Evolutionary conservation across 1,140 invertebrate genomes (phyloP).

Genomic region (Bactericera cockerelli): DNA sequence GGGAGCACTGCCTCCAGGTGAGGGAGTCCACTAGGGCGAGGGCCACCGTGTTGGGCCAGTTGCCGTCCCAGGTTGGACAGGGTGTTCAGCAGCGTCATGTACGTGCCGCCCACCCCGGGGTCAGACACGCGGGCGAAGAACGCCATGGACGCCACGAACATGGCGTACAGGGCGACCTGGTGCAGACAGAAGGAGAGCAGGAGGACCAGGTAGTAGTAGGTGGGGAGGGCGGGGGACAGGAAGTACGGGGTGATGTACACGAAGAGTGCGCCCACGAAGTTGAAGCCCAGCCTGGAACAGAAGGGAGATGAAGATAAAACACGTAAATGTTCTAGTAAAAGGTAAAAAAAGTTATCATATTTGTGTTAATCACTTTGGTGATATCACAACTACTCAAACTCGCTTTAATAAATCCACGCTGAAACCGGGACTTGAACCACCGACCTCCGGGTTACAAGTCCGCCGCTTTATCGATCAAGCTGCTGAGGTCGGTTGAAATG

Average conservation of each 20-base stretch:
- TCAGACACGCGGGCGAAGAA: conserved; percentile 81
- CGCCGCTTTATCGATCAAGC: no score
- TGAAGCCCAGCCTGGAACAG: conserved; percentile 50
- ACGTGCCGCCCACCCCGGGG: conserved; percentile 88
- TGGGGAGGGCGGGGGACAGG: neutral
- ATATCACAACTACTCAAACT: no score
- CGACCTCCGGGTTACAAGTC: no score
- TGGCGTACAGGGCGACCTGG: conserved; percentile 53
- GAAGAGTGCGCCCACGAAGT: conserved; percentile 5
- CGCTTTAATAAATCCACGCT: no score
- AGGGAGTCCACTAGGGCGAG: conserved; percentile 84
- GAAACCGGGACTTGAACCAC: no score
- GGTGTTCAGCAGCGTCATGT: conserved; percentile 98
- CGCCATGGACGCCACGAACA: conserved; percentile 69
- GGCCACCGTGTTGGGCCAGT: conserved; percentile 87
- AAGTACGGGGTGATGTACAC: neutral
- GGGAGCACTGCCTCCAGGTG: conserved; percentile 59
- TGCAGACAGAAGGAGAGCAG: neutral
- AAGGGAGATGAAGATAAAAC: conserved; percentile 13
- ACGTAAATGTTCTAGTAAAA: conserved; percentile 10
- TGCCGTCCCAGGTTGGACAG: conserved; percentile 89
- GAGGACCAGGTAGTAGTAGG: neutral
- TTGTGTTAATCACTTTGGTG: no score
- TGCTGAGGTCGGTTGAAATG: no score
- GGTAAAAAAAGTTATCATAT: no score